These are phyloP conservation scores for Candoia aspera DNA, from an alignment of 2,113 vertebrate species.

Conservation along the genomic window DNA sequence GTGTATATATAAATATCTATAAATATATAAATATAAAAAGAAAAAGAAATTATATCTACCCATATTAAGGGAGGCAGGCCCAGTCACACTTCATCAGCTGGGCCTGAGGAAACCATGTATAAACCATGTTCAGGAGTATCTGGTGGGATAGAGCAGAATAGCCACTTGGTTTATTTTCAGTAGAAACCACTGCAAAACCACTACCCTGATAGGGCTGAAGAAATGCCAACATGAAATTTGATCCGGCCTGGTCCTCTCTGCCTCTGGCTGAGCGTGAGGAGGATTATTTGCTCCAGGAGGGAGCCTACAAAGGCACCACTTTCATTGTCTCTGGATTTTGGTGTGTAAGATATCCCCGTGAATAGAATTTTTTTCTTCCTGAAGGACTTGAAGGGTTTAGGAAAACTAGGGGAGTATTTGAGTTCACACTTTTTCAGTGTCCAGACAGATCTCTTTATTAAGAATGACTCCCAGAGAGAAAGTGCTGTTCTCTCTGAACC, in stretches of 20 bases:
- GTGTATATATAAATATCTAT: slow-evolving; percentile 78
- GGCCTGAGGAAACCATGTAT: slow-evolving; percentile 2
- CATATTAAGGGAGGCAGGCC: slow-evolving; percentile 61
- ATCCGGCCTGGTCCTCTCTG: not conserved
- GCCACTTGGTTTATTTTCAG: not conserved
- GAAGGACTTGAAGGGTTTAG: accelerated
- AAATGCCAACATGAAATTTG: not conserved
- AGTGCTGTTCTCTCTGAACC: not conserved
- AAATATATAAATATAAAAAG: slow-evolving; percentile 74
- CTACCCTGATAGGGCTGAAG: not conserved
- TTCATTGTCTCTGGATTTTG: not conserved
- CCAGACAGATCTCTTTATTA: not conserved
- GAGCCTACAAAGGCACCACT: slow-evolving; percentile 12
- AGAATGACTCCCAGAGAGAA: not conserved
- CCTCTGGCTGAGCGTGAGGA: slow-evolving; percentile 8
- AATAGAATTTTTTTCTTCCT: not conserved
- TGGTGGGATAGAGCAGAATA: not conserved
- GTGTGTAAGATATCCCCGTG: slow-evolving; percentile 11
- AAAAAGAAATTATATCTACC: slow-evolving; percentile 74
- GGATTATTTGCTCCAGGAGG: not conserved
- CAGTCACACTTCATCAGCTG: not conserved
- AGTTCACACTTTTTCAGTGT: not conserved
- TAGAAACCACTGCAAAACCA: not conserved
- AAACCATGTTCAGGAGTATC: not conserved
- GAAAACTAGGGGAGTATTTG: accelerated